These are phyloP conservation scores for Irena cyanogastra DNA, from an alignment of 2,113 vertebrate species.

Conservation along the genomic window DNA sequence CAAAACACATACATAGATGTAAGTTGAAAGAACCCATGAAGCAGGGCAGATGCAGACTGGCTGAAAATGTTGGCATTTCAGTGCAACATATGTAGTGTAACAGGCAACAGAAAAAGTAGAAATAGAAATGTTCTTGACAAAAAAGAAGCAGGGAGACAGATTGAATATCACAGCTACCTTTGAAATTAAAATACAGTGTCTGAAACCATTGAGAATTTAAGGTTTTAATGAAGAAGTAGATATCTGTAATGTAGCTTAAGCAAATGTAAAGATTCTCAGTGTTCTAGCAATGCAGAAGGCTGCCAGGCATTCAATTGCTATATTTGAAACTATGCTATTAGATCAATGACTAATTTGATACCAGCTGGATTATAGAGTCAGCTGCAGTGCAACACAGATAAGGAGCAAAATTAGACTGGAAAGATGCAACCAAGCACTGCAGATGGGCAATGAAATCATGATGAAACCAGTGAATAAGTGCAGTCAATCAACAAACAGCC, in stretches of 20 bases:
- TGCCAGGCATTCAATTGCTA: slow-evolving; percentile 49
- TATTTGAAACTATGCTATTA: slow-evolving; percentile 58
- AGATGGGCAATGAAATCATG: slow-evolving; percentile 48
- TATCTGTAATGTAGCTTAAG: neutral
- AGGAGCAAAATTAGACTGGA: slow-evolving; percentile 57
- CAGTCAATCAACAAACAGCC: neutral
- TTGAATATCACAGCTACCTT: neutral
- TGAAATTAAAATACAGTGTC: neutral
- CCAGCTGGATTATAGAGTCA: slow-evolving; percentile 61
- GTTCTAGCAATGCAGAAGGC: slow-evolving; percentile 4
- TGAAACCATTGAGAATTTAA: neutral
- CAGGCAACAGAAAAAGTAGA: neutral
- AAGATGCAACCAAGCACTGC: slow-evolving; percentile 41
- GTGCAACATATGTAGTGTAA: neutral
- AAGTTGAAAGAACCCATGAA: neutral
- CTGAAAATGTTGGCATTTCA: neutral
- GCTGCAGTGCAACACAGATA: slow-evolving; percentile 56
- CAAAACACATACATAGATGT: neutral
- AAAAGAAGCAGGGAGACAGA: neutral
- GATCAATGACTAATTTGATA: slow-evolving; percentile 64
- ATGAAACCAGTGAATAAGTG: slow-evolving; percentile 11
- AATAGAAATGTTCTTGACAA: neutral
- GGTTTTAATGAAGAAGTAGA: slow-evolving; percentile 3
- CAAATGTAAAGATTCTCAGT: neutral
- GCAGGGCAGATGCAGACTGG: neutral